These are phyloP conservation scores for Schizopygopsis malacanthus DNA, from an alignment of 2,797 vertebrate genomes.

Conservation along the genomic window DNA sequence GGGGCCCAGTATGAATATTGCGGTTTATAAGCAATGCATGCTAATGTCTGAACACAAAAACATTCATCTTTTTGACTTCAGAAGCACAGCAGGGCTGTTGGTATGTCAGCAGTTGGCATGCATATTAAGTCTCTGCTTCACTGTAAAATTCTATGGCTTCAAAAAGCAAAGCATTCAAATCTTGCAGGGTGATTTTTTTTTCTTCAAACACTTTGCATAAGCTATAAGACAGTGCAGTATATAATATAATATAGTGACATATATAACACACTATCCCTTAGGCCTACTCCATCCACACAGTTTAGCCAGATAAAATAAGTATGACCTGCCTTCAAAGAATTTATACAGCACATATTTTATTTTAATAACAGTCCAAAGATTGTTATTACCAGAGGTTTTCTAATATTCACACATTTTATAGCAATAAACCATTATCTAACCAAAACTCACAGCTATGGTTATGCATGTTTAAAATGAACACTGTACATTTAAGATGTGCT, in stretches of 20 bases:
- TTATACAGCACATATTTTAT: background rate
- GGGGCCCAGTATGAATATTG: slow-evolving; percentile 11
- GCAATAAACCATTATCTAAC: background rate
- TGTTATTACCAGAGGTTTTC: background rate
- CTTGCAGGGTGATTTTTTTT: background rate
- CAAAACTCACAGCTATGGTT: background rate
- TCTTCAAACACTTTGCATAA: background rate
- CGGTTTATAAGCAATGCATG: slow-evolving; percentile 39
- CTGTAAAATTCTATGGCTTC: background rate
- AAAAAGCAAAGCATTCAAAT: background rate
- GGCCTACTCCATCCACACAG: background rate
- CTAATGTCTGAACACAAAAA: slow-evolving; percentile 48
- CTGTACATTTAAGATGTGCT: background rate
- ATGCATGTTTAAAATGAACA: background rate
- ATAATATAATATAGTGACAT: background rate
- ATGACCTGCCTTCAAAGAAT: background rate
- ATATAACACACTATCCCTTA: background rate
- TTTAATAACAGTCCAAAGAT: background rate
- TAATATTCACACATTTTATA: background rate
- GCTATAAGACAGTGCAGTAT: background rate
- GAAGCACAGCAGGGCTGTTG: slow-evolving; percentile 34
- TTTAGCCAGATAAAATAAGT: background rate
- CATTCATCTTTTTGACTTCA: background rate
- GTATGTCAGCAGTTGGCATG: slow-evolving; percentile 57
- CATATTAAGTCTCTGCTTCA: background rate